phyloP scores from a whole-genome alignment of 1,140 invertebrate genomes.

The Diorhabda sublineata region DNA sequence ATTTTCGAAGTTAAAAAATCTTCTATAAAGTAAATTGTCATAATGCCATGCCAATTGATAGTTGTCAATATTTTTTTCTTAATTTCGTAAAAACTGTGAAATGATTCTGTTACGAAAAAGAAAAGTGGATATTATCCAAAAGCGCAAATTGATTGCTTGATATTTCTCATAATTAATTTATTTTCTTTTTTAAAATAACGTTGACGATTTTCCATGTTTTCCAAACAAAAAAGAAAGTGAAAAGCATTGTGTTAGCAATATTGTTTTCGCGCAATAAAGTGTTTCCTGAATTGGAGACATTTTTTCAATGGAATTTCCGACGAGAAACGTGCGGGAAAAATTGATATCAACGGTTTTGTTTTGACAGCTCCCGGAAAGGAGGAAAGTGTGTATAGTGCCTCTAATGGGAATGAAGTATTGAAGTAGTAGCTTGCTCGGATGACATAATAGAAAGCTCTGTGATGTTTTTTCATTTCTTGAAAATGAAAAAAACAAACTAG shows the following conservation, averaged over 20 bases:
- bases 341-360: conserved; percentile 2
- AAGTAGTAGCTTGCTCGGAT: neutral
- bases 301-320: conserved; percentile 1
- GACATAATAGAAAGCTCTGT: neutral
- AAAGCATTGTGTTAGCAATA: conserved; percentile 2
- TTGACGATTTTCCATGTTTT: no score
- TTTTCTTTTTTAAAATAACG: no score
- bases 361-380: neutral
- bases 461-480: neutral
- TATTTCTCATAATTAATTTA: no score
- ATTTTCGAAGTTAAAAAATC: no score
- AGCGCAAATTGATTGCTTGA: no score
- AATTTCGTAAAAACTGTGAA: no score
- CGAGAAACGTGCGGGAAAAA: neutral
- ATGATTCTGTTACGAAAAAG: no score
- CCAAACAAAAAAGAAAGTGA: neutral
- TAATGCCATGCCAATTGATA: no score
- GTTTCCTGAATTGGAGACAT: conserved; percentile 1
- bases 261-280: neutral
- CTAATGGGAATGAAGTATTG: neutral
- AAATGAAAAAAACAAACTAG: neutral
- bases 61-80: no score
- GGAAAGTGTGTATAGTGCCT: neutral
- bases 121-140: no score
- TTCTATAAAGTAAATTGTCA: no score